These are phyloP conservation scores for Caenorhabditis sp. DNA, from an alignment of 2,888 invertebrate genomes.

Conservation along the genomic window DNA sequence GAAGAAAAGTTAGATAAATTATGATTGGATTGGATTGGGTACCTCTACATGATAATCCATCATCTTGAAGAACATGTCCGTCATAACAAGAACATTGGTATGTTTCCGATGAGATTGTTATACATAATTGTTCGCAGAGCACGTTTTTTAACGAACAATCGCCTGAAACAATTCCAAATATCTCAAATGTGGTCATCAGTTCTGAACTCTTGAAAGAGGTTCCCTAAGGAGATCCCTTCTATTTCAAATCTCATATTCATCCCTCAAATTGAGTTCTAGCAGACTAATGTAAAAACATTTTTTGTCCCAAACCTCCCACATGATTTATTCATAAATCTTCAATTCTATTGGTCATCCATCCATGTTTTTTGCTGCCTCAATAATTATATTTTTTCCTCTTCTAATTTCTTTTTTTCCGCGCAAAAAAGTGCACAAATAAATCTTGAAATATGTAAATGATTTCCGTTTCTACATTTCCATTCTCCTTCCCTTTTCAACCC, in stretches of 20 bases:
- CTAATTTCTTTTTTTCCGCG: background rate
- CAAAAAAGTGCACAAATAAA: background rate
- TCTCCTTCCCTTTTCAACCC: background rate
- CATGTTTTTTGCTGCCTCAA: background rate
- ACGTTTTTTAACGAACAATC: constrained; percentile 40
- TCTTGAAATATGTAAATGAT: background rate
- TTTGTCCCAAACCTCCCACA: too few relatives aligned
- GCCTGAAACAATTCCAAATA: constrained; percentile 35
- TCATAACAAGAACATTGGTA: constrained; percentile 57
- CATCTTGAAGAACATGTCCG: constrained; percentile 42
- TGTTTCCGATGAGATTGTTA: constrained; percentile 39
- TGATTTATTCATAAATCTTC: background rate
- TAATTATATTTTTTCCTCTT: background rate
- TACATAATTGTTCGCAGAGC: constrained; percentile 53
- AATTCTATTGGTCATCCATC: background rate
- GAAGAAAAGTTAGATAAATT: background rate
- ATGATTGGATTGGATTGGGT: background rate
- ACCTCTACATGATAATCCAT: constrained; percentile 50
- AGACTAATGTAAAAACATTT: too few relatives aligned
- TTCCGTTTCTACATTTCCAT: background rate
- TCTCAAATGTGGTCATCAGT: too few relatives aligned
- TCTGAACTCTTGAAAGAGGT: too few relatives aligned
- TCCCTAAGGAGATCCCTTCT: too few relatives aligned
- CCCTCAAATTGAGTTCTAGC: too few relatives aligned
- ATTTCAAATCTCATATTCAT: too few relatives aligned